Evolutionary conservation across 2,888 invertebrate species (phyloP), one percentile per base, ranked within the genome.

Genomic region (Nomada fucata): DNA sequence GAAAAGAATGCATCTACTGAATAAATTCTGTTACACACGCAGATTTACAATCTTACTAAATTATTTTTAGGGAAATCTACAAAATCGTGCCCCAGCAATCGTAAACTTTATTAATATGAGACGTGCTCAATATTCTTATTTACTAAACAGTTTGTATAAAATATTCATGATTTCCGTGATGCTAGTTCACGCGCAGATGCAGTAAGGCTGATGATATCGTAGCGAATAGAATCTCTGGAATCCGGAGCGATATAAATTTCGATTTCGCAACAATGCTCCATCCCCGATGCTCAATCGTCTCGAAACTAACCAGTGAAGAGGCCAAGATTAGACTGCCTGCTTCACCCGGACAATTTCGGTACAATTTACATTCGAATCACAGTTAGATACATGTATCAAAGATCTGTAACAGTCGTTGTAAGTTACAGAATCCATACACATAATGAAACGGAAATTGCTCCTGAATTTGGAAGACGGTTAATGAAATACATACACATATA

Each of bases 281-380:
- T 29, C 18, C 59, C 29, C 42, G 59, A 65, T 23, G 59, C 29
- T 44, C 52, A 53, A 71, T 71, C 65, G 71, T 71, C 71, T 77
- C 47, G 71, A 65, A 77, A 60, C 53, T 71, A 65, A 77, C 26
- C 26, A 10, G 42, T 20, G 61, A 64, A 76, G 68, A 76, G 75
- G 23, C 52, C 71, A 78, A 67, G 69, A 73, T 76, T 67, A 74
- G 60, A 36, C 36, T 36, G 13, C 69, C 29, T 23, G 42, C 23
- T 77, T 69, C 64, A 44, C 65, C 50, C 47, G 57, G 52, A 47
- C 77, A 84, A 86, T 82, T 82, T 76, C 36, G 63, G 11, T 57
- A 67, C 53, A 79, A 87, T 87, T 87, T 87, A 69, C 87, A 85
- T 87, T 61, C 82, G 84, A 84, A 77, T 86, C 50, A 76, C 77